Evolutionary conservation across 2,888 invertebrate genomes (phyloP).

Genomic region (Agapetus fuscipes): DNA sequence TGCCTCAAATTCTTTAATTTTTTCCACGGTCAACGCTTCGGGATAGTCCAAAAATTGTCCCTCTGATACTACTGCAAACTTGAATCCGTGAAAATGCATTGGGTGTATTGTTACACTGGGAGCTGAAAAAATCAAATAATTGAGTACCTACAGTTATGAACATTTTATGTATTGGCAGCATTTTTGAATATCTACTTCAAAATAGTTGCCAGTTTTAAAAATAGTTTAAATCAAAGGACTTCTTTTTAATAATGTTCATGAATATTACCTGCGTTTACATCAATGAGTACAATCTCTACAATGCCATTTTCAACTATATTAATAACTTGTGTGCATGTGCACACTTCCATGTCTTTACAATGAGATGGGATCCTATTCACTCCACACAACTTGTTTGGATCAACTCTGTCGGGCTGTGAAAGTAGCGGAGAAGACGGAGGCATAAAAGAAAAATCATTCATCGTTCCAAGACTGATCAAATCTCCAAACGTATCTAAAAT

Average conservation of each 20-base stretch:
- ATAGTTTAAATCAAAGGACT: too few relatives aligned
- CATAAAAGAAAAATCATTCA: conserved; percentile 17
- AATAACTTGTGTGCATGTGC: conserved; percentile 19
- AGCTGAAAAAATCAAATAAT: too few relatives aligned
- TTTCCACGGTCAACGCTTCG: conserved; percentile 6
- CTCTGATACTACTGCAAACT: conserved; percentile 28
- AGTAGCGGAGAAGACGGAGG: too few relatives aligned
- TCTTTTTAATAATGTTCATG: too few relatives aligned
- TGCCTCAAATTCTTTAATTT: conserved; percentile 6
- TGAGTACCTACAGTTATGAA: too few relatives aligned
- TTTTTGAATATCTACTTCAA: too few relatives aligned
- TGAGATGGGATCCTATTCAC: conserved; percentile 1
- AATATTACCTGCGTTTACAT: too few relatives aligned
- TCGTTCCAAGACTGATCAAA: too few relatives aligned
- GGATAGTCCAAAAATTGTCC: conserved; percentile 10
- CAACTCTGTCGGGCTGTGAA: conserved; percentile 6
- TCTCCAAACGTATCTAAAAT: too few relatives aligned
- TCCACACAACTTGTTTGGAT: conserved; percentile 7
- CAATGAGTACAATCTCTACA: too few relatives aligned
- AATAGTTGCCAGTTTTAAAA: too few relatives aligned
- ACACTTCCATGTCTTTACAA: conserved; percentile 8
- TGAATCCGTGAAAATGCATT: conserved; percentile 32
- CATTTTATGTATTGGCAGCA: too few relatives aligned
- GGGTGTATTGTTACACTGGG: conserved; percentile 31
- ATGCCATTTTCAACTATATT: conserved; percentile 10